Conservation (phyloP, 2,888 invertebrate genomes). For the Orthonevra nobilis region DNA sequence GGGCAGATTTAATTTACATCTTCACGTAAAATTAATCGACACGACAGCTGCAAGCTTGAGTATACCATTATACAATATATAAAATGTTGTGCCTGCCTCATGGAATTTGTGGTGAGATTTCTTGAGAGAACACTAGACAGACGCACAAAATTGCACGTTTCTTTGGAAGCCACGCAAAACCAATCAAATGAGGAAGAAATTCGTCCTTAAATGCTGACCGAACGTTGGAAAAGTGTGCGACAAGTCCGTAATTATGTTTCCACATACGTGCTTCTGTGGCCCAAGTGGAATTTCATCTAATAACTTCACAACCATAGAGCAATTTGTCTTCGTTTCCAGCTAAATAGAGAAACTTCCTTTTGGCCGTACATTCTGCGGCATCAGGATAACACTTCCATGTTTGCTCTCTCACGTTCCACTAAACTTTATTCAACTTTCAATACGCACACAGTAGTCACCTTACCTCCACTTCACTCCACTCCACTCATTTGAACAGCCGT, state of each 20-base stretch:
- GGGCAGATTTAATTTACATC: too few relatives aligned
- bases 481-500: slow-evolving; percentile 28
- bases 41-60: too few relatives aligned
- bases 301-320: slow-evolving; percentile 23
- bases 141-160: too few relatives aligned
- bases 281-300: slow-evolving; percentile 3
- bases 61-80: too few relatives aligned
- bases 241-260: slow-evolving; percentile 14
- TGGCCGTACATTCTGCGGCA: background rate
- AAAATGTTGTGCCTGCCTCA: too few relatives aligned
- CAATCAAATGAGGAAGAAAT: too few relatives aligned
- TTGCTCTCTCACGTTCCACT: slow-evolving; percentile 27
- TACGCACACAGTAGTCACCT: slow-evolving; percentile 16
- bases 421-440: slow-evolving; percentile 48
- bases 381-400: slow-evolving; percentile 30
- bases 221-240: slow-evolving; percentile 13
- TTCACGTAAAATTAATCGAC: too few relatives aligned
- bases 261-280: background rate
- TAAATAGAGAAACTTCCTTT: slow-evolving; percentile 28
- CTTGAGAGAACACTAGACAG: too few relatives aligned
- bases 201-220: too few relatives aligned
- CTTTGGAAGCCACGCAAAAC: too few relatives aligned
- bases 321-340: slow-evolving; percentile 28
- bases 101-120: too few relatives aligned
- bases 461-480: background rate